phyloP scores from a whole-genome alignment of 2,797 vertebrate species.

The Pangasius sanitwongsei region DNA sequence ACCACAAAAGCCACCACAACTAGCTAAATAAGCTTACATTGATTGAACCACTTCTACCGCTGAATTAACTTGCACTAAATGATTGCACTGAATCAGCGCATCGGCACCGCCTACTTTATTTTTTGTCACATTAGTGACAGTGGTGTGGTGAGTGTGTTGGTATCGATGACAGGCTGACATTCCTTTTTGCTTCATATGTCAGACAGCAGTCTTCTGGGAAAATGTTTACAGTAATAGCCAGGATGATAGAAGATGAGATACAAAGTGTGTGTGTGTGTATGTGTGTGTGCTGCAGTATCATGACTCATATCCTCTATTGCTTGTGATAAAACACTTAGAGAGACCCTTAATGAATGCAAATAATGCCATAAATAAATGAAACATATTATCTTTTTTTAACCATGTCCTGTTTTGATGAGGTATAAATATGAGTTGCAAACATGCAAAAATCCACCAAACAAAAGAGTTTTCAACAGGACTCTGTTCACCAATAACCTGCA shows the following conservation, averaged over 20 bases:
- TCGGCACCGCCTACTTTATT: background rate
- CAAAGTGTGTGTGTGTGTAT: slow-evolving; percentile 9
- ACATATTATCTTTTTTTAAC: background rate
- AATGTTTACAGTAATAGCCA: background rate
- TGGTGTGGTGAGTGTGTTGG: background rate
- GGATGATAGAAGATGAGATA: background rate
- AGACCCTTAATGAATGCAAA: background rate
- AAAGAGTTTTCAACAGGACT: background rate
- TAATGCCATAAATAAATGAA: background rate
- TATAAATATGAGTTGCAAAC: background rate
- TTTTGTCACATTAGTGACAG: background rate
- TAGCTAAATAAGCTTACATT: background rate
- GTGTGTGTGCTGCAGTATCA: slow-evolving; percentile 39
- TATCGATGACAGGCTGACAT: background rate
- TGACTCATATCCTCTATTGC: slow-evolving; percentile 34
- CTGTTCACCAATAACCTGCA: background rate
- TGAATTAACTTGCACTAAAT: background rate
- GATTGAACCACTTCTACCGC: too few species aligned
- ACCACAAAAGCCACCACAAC: background rate
- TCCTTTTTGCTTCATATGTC: background rate
- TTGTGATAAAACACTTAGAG: background rate
- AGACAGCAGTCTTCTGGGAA: background rate
- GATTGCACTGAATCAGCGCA: background rate
- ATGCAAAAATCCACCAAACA: background rate
- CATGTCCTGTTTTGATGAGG: background rate